Evolutionary conservation across 2,888 invertebrate genomes (phyloP).

Genomic region (Syrphus vitripennis): DNA sequence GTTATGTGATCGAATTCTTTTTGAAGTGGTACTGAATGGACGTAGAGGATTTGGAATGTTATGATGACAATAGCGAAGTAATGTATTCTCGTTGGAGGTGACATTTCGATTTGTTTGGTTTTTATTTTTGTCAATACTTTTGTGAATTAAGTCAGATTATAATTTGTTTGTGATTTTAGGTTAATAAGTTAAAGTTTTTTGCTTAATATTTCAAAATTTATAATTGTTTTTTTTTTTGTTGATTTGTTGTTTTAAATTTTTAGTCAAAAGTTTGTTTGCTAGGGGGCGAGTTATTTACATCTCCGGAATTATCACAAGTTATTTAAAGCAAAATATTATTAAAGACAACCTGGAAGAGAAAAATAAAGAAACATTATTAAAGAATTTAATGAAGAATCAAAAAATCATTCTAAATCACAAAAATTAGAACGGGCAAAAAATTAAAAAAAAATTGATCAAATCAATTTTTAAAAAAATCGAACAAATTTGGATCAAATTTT

Average conservation of each 20-base stretch:
- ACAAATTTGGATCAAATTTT: too few species aligned
- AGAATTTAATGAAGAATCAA: too few species aligned
- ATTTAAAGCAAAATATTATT: slow-evolving; percentile 40
- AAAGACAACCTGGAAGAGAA: slow-evolving; percentile 74
- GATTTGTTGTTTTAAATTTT: not conserved
- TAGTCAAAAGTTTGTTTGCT: not conserved
- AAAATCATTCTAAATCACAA: too few species aligned
- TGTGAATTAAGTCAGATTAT: not conserved
- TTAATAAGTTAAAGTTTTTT: not conserved
- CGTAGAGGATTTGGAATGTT: slow-evolving; percentile 76
- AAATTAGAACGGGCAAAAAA: too few species aligned
- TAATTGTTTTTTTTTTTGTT: not conserved
- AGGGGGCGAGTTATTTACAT: slow-evolving; percentile 78
- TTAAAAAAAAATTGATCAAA: too few species aligned
- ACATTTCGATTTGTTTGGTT: slow-evolving; percentile 15
- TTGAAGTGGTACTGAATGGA: slow-evolving; percentile 47
- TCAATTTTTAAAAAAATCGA: too few species aligned
- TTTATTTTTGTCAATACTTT: slow-evolving; percentile 4
- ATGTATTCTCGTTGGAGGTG: slow-evolving; percentile 43
- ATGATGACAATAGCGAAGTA: slow-evolving; percentile 73
- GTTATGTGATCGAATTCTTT: slow-evolving; percentile 21
- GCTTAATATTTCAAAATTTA: not conserved
- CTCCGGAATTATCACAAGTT: slow-evolving; percentile 72
- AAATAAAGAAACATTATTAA: slow-evolving; percentile 20
- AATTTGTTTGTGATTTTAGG: not conserved